Conservation (phyloP, 2,113 vertebrate species). For the Actenoides hombroni region DNA sequence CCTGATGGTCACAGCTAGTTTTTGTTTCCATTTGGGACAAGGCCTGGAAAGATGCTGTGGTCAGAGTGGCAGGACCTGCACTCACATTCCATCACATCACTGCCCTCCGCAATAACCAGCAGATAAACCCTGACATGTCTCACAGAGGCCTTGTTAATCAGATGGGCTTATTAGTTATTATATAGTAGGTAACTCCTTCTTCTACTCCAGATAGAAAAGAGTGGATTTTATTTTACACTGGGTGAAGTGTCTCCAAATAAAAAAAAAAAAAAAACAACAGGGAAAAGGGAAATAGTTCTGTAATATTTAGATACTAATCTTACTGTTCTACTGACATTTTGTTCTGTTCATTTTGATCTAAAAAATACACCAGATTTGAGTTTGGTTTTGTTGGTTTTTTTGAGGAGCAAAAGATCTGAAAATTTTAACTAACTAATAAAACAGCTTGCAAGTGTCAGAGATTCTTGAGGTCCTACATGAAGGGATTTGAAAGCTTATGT, state of each 20-base stretch:
- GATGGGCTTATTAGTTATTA: not conserved
- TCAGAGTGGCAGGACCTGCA: not conserved
- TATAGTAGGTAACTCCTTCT: not conserved
- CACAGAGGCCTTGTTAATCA: not conserved
- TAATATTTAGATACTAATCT: too few species aligned
- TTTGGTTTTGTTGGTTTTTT: too few species aligned
- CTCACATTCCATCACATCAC: conserved; percentile 55
- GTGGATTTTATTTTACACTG: not conserved
- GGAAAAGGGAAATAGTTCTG: too few species aligned
- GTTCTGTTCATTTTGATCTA: not conserved
- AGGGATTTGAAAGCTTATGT: not conserved
- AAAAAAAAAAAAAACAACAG: too few species aligned
- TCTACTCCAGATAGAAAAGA: not conserved
- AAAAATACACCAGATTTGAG: too few species aligned
- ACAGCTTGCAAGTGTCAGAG: not conserved
- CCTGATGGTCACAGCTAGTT: conserved; percentile 5
- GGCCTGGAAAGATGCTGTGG: not conserved
- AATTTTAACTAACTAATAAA: not conserved
- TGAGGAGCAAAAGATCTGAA: not conserved
- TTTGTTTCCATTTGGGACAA: conserved; percentile 35
- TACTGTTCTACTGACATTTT: too few species aligned
- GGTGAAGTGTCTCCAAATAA: not conserved
- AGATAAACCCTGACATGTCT: not conserved
- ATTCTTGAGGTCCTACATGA: not conserved
- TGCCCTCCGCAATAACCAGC: not conserved